These are phyloP conservation scores for Xylota segnis DNA, from an alignment of 2,888 invertebrate genomes.

Conservation along the genomic window DNA sequence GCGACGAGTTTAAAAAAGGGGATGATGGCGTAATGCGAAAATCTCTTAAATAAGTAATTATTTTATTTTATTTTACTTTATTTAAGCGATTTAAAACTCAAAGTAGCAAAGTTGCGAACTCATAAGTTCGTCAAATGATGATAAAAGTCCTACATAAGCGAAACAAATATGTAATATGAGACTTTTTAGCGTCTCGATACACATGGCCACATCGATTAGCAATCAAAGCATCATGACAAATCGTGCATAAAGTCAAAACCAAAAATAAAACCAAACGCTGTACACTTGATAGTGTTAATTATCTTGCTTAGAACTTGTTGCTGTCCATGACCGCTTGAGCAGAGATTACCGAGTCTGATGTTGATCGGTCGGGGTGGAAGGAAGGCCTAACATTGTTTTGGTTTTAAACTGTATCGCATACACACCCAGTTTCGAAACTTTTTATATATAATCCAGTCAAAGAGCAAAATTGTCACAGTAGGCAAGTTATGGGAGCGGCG, in stretches of 20 bases:
- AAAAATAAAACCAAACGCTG: conserved; percentile 15
- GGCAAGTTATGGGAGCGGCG: conserved; percentile 31
- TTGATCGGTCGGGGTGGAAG: not conserved
- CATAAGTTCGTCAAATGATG: not conserved
- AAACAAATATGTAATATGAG: not conserved
- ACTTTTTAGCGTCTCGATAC: not conserved
- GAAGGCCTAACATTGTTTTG: not conserved
- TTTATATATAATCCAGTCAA: not conserved
- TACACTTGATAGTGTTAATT: conserved; percentile 51
- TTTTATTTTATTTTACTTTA: not conserved
- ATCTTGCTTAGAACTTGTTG: conserved; percentile 59
- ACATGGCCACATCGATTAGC: conserved; percentile 32
- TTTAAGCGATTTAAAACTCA: not conserved
- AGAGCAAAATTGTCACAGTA: conserved; percentile 28
- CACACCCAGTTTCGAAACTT: conserved; percentile 31
- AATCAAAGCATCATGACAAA: conserved; percentile 24
- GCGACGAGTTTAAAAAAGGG: not conserved
- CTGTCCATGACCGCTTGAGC: conserved; percentile 55
- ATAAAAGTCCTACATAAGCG: not conserved
- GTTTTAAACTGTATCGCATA: conserved; percentile 26
- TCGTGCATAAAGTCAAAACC: conserved; percentile 18
- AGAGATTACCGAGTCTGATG: conserved; percentile 41
- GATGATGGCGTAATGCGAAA: not conserved
- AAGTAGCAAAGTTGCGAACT: not conserved
- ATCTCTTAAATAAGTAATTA: not conserved